Conservation (phyloP, 2,888 invertebrate species). For the Morinoia aosen region DNA sequence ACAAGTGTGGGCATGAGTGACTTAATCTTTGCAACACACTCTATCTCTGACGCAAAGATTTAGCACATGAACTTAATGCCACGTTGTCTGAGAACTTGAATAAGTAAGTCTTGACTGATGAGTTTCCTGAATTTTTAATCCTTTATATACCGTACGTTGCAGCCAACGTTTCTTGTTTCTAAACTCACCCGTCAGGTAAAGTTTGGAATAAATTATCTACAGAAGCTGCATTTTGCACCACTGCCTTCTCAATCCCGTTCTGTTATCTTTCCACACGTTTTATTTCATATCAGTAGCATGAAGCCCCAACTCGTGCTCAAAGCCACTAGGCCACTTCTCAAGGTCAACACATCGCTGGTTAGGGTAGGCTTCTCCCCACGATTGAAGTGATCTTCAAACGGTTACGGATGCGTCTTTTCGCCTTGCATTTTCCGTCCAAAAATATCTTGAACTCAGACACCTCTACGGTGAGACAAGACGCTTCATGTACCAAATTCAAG, state of each 20-base stretch:
- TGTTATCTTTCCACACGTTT: too few relatives aligned
- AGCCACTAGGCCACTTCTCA: neutral
- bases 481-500: neutral
- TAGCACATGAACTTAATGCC: too few relatives aligned
- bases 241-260: too few relatives aligned
- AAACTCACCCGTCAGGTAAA: neutral
- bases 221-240: neutral
- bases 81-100: too few relatives aligned
- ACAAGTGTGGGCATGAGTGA: too few relatives aligned
- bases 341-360: neutral
- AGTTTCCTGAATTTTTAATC: too few relatives aligned
- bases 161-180: neutral
- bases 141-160: too few relatives aligned
- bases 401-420: neutral
- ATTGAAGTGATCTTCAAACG: neutral
- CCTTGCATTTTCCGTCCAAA: neutral
- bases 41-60: too few relatives aligned
- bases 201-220: neutral
- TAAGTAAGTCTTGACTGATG: too few relatives aligned
- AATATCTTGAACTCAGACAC: neutral
- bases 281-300: neutral
- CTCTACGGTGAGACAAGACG: neutral
- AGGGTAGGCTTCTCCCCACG: neutral
- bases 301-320: neutral
- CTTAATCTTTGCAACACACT: too few relatives aligned